Evolutionary conservation across 1,140 invertebrate genomes (phyloP).

Genomic region (Condylostylus longicornis): DNA sequence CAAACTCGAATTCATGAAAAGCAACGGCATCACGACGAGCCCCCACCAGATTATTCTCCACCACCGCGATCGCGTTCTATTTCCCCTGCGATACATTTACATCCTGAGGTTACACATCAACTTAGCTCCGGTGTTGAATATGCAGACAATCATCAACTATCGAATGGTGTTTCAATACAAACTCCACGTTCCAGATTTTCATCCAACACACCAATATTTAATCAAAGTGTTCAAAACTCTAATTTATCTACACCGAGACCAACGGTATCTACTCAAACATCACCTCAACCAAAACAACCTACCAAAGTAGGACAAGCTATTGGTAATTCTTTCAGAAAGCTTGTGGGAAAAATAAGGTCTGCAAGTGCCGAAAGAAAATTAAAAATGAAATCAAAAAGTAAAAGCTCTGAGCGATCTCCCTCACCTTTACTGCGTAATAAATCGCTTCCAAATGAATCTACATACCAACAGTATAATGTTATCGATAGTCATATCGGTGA

Average conservation of each 20-base stretch:
- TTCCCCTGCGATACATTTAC: constrained; percentile 32
- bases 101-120: not conserved
- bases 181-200: constrained; percentile 51
- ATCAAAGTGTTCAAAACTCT: constrained; percentile 11
- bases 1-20: not conserved
- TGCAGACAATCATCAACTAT: constrained; percentile 22
- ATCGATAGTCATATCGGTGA: constrained; percentile 39
- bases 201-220: constrained; percentile 38
- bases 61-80: constrained; percentile 38
- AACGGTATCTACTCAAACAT: constrained; percentile 14
- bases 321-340: constrained; percentile 56
- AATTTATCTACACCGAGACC: constrained; percentile 13
- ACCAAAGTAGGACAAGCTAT: constrained; percentile 38
- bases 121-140: constrained; percentile 33
- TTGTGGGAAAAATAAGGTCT: constrained; percentile 61
- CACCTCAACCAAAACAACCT: constrained; percentile 21
- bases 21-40: constrained; percentile 29
- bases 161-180: constrained; percentile 35
- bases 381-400: constrained; percentile 35
- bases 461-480: constrained; percentile 45
- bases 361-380: constrained; percentile 55
- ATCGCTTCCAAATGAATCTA: constrained; percentile 33
- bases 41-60: constrained; percentile 53
- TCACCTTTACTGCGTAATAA: constrained; percentile 37
- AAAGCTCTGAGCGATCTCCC: constrained; percentile 34